Conservation (phyloP, 2,888 invertebrate species). For the Lasioglossum zephyrum region DNA sequence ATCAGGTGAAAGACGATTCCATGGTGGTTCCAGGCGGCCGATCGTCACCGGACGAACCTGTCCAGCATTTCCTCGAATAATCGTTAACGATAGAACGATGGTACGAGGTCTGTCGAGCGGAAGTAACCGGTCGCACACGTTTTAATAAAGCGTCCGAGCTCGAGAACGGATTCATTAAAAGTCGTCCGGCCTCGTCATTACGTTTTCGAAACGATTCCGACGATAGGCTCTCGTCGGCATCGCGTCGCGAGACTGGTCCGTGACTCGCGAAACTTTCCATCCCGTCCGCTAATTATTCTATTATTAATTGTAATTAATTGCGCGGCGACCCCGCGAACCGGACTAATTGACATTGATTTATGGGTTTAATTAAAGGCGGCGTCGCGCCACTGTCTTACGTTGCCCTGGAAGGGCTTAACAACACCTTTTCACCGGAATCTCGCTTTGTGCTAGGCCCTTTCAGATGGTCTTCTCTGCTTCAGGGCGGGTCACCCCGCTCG, state of each 20-base stretch:
- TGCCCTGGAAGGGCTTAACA: slow-evolving; percentile 76
- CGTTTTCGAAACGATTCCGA: slow-evolving; percentile 37
- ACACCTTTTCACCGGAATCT: slow-evolving; percentile 78
- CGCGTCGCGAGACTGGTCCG: slow-evolving; percentile 2
- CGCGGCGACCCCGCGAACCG: slow-evolving; percentile 56
- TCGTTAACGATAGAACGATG: slow-evolving; percentile 41
- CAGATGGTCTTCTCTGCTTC: slow-evolving; percentile 44
- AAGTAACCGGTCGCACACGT: slow-evolving; percentile 45
- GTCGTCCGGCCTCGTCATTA: slow-evolving; percentile 53
- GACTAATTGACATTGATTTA: slow-evolving; percentile 84
- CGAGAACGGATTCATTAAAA: slow-evolving; percentile 65
- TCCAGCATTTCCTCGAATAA: slow-evolving; percentile 2
- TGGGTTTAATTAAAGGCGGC: slow-evolving; percentile 83
- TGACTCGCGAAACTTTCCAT: slow-evolving; percentile 61
- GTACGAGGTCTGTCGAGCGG: not conserved
- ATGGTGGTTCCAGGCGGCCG: not conserved
- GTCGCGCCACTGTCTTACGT: slow-evolving; percentile 77
- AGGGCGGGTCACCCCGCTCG: slow-evolving; percentile 44
- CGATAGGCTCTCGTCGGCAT: not conserved
- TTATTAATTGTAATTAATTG: slow-evolving; percentile 83
- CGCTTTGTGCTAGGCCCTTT: slow-evolving; percentile 72
- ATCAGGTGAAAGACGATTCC: not conserved
- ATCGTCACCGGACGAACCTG: not conserved
- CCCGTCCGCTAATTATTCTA: slow-evolving; percentile 73
- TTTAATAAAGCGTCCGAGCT: slow-evolving; percentile 52